Base-by-base conservation (phyloP, 1,140 invertebrate species). In the Drusus annulatus region DNA sequence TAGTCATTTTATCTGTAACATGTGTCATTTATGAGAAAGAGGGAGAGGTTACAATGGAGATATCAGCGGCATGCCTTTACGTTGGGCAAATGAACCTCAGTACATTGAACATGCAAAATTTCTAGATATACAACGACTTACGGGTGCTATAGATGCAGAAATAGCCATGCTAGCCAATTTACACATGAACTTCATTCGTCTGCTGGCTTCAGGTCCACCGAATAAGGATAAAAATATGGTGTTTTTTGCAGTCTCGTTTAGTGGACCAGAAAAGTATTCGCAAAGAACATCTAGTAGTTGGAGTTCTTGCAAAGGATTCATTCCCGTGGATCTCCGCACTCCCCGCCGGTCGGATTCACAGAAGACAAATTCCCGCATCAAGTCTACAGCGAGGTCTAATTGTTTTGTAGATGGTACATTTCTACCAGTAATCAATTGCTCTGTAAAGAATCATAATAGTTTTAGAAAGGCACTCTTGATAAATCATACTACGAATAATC, bases 311-410 rank as follows among this genome's bases (percentile, higher is more conserved):
- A 96, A 89, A 0, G 93, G 90, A 71, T 89, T 92, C 68, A 94
- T 85, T 79, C 88, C 88, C 0, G 87, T 84, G 15, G 85, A 84
- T 45, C 91, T 90, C 52, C 91, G 91, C 54, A 91, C 90, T 36
- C 93, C 93, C 19, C 93, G 89, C 31, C 92, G 90, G 54, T 95
- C 94, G 0, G 93, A 90, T 86, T 96, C 95, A 69, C 93, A 93
- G 84, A 96, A 96, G 23, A 96, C 91, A 87, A 95, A 96, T 85
- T 96, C 95, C 3, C 94, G 92, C 87, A 96, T 96, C 23, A 96
- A 88, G 81, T 96, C 94, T 87, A 94, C 92, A 28, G 93, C 93
- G 76, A 90, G 85, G 79, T 90, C 90, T 2, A 88, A 73, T 52
- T 89, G 88, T 76, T 90, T 90, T 51, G 81, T 87, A n/a, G 87